Base-by-base conservation (phyloP, 1,140 invertebrate genomes). In the Dinothrombium tinctorium region DNA sequence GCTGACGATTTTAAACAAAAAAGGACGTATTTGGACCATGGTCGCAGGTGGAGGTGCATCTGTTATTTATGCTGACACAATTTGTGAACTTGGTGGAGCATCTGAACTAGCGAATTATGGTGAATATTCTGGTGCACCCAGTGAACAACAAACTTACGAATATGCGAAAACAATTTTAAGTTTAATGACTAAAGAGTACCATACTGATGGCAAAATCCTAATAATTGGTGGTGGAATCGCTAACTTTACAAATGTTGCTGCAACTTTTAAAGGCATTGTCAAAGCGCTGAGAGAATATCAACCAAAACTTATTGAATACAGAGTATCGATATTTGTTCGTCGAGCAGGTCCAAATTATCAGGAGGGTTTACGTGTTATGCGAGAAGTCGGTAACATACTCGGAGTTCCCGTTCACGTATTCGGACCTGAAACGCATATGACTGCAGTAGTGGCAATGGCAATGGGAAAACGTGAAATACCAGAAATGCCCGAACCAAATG, bases 391-490 rank as follows among this genome's bases (percentile, higher is more conserved):
- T 25, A 72, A 80, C 50, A 75, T 76, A 15, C 65, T 92, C 17
- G 78, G 78, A 35, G 81, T 99, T 52, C 84, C 89, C 0, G 71
- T 96, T 47, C 63, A 72, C 52, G 92, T 99, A 21, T 99, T 94
- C 58, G 94, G 94, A 0, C 92, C 92, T 0, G 94, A 99, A 60
- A 92, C 84, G 8, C 92, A 98, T 59, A 98, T 99, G 94, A 99
- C 94, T 0, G 78, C 87, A 8, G 95, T 99, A 54, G 92, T 94
- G 46, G 84, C 84, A 9, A 90, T 95, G 72, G 92, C 92, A 1
- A 61, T 99, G 33, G 86, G 86, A 15, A 90, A 84, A 53, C 67
- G 74, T 35, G 69, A 78, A 12, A 83, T 95, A 49, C 81, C 84
- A 0, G 62, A 71, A 49, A 62, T 65, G 21, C 55, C 65, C 26